Evolutionary conservation across 1,140 invertebrate genomes (phyloP).

Genomic region (Bombus pyrosoma): DNA sequence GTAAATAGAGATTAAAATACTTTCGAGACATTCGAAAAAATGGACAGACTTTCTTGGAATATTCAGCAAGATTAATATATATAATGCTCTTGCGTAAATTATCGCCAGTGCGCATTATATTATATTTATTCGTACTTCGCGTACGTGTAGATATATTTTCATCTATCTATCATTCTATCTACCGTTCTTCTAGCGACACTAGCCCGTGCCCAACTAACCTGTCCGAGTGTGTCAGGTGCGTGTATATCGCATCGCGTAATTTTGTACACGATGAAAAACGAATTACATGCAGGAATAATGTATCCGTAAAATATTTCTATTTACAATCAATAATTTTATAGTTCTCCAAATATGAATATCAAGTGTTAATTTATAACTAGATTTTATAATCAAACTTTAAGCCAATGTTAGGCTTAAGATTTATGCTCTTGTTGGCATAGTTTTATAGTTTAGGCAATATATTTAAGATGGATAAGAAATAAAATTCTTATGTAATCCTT

Average conservation of each 20-base stretch:
- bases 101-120: slow-evolving; percentile 50
- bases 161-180: slow-evolving; percentile 65
- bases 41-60: slow-evolving; percentile 73
- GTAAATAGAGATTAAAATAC: slow-evolving; percentile 69
- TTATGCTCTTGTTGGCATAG: slow-evolving; percentile 1
- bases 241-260: slow-evolving; percentile 42
- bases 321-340: neutral
- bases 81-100: slow-evolving; percentile 52
- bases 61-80: slow-evolving; percentile 65
- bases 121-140: slow-evolving; percentile 57
- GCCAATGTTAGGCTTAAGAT: slow-evolving; percentile 11
- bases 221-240: slow-evolving; percentile 44
- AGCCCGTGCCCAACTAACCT: slow-evolving; percentile 59
- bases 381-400: slow-evolving; percentile 17
- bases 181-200: slow-evolving; percentile 66
- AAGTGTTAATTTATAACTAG: slow-evolving; percentile 9
- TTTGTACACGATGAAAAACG: neutral
- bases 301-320: neutral
- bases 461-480: neutral
- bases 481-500: neutral
- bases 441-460: slow-evolving; percentile 6
- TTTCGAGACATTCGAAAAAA: slow-evolving; percentile 74
- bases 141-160: slow-evolving; percentile 61
- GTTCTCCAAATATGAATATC: neutral
- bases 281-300: neutral